Conservation (phyloP, 2,113 vertebrate genomes). For the Proteles cristata region DNA sequence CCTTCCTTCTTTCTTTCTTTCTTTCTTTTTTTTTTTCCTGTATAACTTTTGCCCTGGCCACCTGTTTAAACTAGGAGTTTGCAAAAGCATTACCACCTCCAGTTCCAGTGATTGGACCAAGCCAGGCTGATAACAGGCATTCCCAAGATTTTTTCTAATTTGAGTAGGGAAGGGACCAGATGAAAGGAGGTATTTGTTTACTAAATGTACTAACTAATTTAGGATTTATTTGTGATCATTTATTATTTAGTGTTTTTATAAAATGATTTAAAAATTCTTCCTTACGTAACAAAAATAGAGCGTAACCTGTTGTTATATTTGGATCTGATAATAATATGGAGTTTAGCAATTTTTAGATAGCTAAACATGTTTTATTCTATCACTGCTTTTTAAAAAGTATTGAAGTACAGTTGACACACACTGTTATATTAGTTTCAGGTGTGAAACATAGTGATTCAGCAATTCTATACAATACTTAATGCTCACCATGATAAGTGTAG, state of each 20-base stretch:
- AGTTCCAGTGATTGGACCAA: background rate
- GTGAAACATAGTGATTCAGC: background rate
- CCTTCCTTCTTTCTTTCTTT: too few relatives aligned
- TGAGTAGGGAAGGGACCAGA: background rate
- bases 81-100: background rate
- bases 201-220: background rate
- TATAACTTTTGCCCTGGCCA: background rate
- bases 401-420: background rate
- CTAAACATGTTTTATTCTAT: background rate
- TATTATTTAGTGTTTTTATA: constrained; percentile 19
- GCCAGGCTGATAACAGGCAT: background rate
- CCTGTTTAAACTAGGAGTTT: background rate
- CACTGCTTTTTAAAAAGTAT: background rate
- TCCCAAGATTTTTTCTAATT: background rate
- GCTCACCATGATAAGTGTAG: background rate
- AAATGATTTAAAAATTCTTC: background rate
- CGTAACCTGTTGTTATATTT: background rate
- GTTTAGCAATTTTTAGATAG: background rate
- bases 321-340: background rate
- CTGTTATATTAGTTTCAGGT: background rate
- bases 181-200: background rate
- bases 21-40: background rate
- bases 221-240: background rate
- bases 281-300: background rate
- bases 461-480: background rate